phyloP scores from a whole-genome alignment of 2,888 invertebrate genomes.

The Agelastica alni region DNA sequence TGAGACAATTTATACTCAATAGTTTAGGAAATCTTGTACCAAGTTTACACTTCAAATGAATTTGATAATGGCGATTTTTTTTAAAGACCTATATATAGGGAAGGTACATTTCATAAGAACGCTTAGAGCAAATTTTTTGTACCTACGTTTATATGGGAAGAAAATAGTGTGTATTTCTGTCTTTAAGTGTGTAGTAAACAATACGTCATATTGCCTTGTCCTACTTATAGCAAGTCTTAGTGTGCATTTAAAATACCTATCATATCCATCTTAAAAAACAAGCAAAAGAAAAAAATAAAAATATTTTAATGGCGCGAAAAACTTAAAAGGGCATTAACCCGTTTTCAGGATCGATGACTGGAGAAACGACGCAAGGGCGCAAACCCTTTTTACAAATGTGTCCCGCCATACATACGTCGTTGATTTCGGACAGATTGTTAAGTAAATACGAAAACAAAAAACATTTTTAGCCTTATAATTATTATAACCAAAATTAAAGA shows the following conservation, averaged over 20 bases:
- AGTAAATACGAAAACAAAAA: slow-evolving; percentile 1
- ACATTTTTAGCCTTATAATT: too few relatives aligned
- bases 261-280: not conserved
- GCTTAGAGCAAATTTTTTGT: slow-evolving; percentile 17
- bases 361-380: slow-evolving; percentile 7
- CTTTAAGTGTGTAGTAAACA: slow-evolving; percentile 12
- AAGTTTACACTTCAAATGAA: too few relatives aligned
- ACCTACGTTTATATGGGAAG: slow-evolving; percentile 23
- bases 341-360: slow-evolving; percentile 19
- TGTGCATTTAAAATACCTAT: slow-evolving; percentile 10
- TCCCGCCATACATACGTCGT: slow-evolving; percentile 14
- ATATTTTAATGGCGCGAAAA: slow-evolving; percentile 21
- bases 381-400: slow-evolving; percentile 10
- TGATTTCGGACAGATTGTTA: slow-evolving; percentile 14
- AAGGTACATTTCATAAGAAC: not conserved
- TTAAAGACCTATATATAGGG: slow-evolving; percentile 1
- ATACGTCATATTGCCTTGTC: slow-evolving; percentile 22
- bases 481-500: too few relatives aligned
- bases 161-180: slow-evolving; percentile 7
- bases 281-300: not conserved
- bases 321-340: slow-evolving; percentile 24
- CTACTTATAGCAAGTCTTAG: slow-evolving; percentile 23
- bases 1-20: too few relatives aligned
- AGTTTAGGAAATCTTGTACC: too few relatives aligned
- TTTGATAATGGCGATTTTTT: too few relatives aligned